Base-by-base conservation (phyloP, 2,888 invertebrate species). In the Meteorus colon region DNA sequence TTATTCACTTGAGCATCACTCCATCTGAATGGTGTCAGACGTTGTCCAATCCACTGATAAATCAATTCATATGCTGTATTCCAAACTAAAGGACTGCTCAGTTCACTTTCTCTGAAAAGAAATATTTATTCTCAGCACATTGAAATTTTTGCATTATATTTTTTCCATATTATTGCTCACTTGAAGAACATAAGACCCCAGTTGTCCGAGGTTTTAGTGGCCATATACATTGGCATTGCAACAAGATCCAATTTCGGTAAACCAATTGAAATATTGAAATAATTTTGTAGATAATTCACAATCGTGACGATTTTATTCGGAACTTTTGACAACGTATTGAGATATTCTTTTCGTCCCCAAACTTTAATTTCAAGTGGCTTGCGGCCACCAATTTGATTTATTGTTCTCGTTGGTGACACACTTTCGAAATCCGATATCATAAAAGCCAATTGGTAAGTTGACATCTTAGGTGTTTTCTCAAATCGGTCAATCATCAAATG, bases 131-230 rank as follows among this genome's bases (percentile, higher is more conserved):
- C 8, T 31, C n/a, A 68, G n/a, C 34, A 2, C 6, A 16, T 19
- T 41, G 19, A 24, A 34, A 34, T 8, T 34, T 8, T 34, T 34
- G 8, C 0, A 67, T 4, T 16, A 67, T 41, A 6, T 45, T 16
- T 27, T 66, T 4, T 14, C 6, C 12, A 45, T 48, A 67, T 41
- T 51, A 16, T 41, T 14, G 51, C 90, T 90, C 91, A 96, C 96
- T 93, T 95, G 86, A 95, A 95, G 51, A 95, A 91, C 80, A 96
- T 92, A 2, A 96, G 90, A 4, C 96, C 96, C 95, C 95, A 96
- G 84, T 93, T 94, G 83, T 96, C 95, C 4, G 94, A 93, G 0
- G 95, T 94, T 81, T 94, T 93, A 1, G 94, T 92, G 0, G 94
- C 93, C 78, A 92, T 91, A 80, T 94, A 93, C 78, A 92, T 93